A percentile compares a stretch with the other conserved stretches of the same genome.
These are phyloP conservation scores for Ormyrus thymus DNA, from an alignment of 2,888 invertebrate genomes.

Conservation along the genomic window DNA sequence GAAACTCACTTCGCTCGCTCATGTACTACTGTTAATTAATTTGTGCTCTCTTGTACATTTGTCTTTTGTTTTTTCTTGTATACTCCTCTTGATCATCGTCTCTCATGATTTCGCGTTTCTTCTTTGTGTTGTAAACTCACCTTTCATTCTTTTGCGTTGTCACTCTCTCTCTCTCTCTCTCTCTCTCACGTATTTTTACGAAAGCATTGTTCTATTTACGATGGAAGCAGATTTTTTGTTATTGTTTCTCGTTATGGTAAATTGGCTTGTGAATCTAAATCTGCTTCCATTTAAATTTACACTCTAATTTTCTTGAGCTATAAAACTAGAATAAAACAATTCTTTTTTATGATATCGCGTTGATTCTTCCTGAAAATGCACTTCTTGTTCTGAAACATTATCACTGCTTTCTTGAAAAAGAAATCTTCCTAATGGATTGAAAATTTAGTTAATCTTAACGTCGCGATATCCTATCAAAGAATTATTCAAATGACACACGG, in stretches of 20 bases:
- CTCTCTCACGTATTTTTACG: slow-evolving; percentile 1
- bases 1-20: slow-evolving; percentile 62
- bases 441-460: too few relatives aligned
- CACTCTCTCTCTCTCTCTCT: neutral
- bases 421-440: too few relatives aligned
- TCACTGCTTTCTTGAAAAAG: too few relatives aligned
- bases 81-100: neutral
- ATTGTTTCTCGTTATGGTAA: too few relatives aligned
- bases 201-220: slow-evolving; percentile 1
- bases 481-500: neutral
- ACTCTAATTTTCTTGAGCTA: too few relatives aligned
- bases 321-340: too few relatives aligned
- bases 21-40: slow-evolving; percentile 53
- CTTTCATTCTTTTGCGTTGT: slow-evolving; percentile 15
- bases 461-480: slow-evolving; percentile 19
- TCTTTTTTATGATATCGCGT: too few relatives aligned
- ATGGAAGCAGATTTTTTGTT: slow-evolving; percentile 21
- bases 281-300: too few relatives aligned
- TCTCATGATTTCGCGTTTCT: slow-evolving; percentile 28
- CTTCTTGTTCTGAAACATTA: too few relatives aligned
- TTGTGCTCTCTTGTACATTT: slow-evolving; percentile 46
- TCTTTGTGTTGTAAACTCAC: slow-evolving; percentile 33
- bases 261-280: too few relatives aligned
- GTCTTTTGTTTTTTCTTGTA: slow-evolving; percentile 16
- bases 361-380: too few relatives aligned